Evolutionary conservation across 2,797 vertebrate species (phyloP), one percentile per base, ranked within the genome.

Genomic region (Scolopax bukidnonensis): DNA sequence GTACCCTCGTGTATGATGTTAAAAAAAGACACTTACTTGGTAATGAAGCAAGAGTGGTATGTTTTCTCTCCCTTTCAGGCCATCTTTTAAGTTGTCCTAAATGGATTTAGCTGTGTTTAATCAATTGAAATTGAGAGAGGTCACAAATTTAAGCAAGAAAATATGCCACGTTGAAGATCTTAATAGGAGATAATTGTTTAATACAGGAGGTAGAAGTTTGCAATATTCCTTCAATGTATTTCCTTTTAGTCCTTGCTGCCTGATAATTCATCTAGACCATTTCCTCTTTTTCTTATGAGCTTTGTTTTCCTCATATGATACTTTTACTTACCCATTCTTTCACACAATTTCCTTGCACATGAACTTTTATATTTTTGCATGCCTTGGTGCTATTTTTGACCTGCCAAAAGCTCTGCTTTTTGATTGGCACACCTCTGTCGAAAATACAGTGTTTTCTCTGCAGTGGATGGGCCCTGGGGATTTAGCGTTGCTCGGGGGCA

Each of bases 111-210:
- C 43, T 89, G 24, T 36, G 25, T 63, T 90, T 87, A 93, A 89
- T 87, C 61, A 73, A 68, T 59, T 80, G 53, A 92, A 95, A 89
- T 82, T 47, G 53, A 89, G 53, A 77, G 60, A 91, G 56, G 28
- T 68, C 81, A 91, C 45, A 80, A 60, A 88, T 67, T 51, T 43
- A 86, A 94, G 53, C 16, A 85, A 60, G 60, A 87, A 90, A 76
- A 65, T 87, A 90, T 38, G 16, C 38, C 77, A 4, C 64, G 18
- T 57, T 48, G 54, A 90, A 57, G n/a, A 47, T 16, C 30, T 76
- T 65, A 90, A 76, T 51, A 45, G 20, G 53, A 81, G 17, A 63
- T 59, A 76, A 80, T 71, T 75, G 40, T 41, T 88, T 70, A 47
- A 84, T 70, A 83, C 6, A 65, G 25, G 32, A 93, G 28, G 17